These are phyloP conservation scores for Mus minutoides DNA, from an alignment of 2,797 vertebrate species.

Conservation along the genomic window DNA sequence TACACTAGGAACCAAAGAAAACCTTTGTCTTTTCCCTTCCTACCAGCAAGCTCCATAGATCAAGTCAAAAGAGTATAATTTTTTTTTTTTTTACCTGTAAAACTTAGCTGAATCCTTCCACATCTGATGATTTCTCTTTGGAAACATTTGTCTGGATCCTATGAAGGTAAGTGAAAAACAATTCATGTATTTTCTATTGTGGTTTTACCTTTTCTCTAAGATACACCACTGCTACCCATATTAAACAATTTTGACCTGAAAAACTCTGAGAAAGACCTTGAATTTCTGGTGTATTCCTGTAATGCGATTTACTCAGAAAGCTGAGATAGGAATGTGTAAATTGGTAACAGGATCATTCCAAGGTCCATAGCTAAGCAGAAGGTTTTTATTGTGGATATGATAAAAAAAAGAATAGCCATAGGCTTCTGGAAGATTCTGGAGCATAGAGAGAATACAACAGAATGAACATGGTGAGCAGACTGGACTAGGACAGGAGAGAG, in stretches of 20 bases:
- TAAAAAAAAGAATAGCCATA: background rate
- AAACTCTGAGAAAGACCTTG: background rate
- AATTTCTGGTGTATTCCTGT: background rate
- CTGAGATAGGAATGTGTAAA: background rate
- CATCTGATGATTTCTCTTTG: background rate
- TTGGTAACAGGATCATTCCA: background rate
- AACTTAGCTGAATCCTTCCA: background rate
- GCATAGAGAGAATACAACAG: background rate
- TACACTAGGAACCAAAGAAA: background rate
- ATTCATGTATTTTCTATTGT: rapidly evolving
- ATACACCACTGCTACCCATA: background rate
- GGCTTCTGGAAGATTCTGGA: background rate
- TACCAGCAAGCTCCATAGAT: rapidly evolving
- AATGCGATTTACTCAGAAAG: background rate
- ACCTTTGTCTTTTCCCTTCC: background rate
- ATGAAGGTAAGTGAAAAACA: background rate
- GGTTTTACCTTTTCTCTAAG: background rate
- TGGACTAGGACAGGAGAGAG: background rate
- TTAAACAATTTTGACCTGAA: background rate
- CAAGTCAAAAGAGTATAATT: background rate
- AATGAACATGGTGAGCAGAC: background rate
- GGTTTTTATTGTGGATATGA: background rate
- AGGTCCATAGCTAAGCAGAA: background rate
- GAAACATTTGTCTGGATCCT: background rate
- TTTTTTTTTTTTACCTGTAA: background rate